A percentile compares a stretch with the other conserved stretches of the same genome.
phyloP scores from a whole-genome alignment of 1,140 invertebrate species.

The Drosophila mauritiana region DNA sequence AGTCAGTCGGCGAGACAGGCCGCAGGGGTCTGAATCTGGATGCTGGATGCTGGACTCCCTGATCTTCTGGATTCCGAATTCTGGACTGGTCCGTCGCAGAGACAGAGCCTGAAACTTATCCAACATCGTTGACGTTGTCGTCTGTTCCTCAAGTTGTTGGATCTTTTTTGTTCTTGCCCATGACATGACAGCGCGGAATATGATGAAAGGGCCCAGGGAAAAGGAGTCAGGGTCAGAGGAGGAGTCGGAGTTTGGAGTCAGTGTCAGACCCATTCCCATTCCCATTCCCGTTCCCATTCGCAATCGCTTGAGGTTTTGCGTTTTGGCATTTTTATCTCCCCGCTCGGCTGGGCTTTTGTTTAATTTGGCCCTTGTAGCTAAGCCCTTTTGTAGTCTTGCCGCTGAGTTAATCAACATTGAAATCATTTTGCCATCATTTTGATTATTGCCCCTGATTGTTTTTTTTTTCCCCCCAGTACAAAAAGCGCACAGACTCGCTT shows the following conservation, averaged over 20 bases:
- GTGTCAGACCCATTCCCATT: slow-evolving; percentile 9
- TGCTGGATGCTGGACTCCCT: slow-evolving; percentile 1
- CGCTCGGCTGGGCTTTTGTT: slow-evolving; percentile 61
- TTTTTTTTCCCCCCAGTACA: slow-evolving; percentile 46
- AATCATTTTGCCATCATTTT: slow-evolving; percentile 80
- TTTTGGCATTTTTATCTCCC: slow-evolving; percentile 57
- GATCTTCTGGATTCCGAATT: slow-evolving; percentile 14
- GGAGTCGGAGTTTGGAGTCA: slow-evolving; percentile 16
- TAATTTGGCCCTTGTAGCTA: slow-evolving; percentile 69
- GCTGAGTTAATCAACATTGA: slow-evolving; percentile 78
- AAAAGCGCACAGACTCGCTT: not conserved
- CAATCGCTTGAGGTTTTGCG: slow-evolving; percentile 40
- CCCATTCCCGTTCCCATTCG: slow-evolving; percentile 12
- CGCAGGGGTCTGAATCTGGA: slow-evolving; percentile 33
- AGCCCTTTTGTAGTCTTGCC: slow-evolving; percentile 75
- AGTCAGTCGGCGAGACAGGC: slow-evolving; percentile 47
- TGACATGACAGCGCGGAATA: slow-evolving; percentile 81
- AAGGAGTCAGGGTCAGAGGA: slow-evolving; percentile 33
- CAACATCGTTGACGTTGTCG: slow-evolving; percentile 78
- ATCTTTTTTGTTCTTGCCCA: slow-evolving; percentile 60
- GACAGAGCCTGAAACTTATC: slow-evolving; percentile 75
- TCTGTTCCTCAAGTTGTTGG: slow-evolving; percentile 39
- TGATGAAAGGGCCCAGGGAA: slow-evolving; percentile 72
- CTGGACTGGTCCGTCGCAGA: slow-evolving; percentile 43
- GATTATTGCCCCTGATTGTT: slow-evolving; percentile 70